Conservation (phyloP, 2,113 vertebrate genomes). For the Todiramphus saurophagus region DNA sequence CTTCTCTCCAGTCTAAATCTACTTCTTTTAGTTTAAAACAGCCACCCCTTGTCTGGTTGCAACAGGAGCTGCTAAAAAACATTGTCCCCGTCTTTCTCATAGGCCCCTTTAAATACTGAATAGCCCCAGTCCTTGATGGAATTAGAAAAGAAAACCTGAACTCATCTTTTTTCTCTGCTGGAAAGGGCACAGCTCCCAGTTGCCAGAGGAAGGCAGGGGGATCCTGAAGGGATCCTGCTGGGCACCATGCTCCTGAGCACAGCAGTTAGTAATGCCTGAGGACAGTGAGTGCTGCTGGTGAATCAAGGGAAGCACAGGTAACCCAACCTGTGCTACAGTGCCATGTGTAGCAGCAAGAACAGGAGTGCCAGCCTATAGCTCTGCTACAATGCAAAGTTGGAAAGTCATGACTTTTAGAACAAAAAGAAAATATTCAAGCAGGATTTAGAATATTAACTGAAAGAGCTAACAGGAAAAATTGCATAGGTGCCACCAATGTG, state of each 20-base stretch:
- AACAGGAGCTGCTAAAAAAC: not conserved
- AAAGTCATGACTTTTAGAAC: not conserved
- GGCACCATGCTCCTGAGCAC: not conserved
- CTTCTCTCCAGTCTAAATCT: not conserved
- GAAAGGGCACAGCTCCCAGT: not conserved
- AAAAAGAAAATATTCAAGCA: not conserved
- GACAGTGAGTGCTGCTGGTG: not conserved
- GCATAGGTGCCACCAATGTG: not conserved
- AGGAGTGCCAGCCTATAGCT: not conserved
- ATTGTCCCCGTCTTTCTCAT: not conserved
- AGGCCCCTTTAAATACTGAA: not conserved
- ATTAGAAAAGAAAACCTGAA: not conserved
- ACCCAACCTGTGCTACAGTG: fast-evolving
- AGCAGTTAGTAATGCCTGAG: fast-evolving
- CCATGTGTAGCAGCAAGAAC: not conserved
- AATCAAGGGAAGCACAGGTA: not conserved
- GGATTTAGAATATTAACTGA: not conserved
- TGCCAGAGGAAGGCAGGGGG: not conserved
- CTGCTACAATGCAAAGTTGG: fast-evolving
- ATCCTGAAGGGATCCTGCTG: not conserved
- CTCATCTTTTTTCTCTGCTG: not conserved
- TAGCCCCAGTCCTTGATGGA: not conserved
- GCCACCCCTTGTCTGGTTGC: not conserved
- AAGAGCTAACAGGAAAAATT: not conserved
- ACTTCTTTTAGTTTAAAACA: not conserved